Percentiles rank a stretch among this genome's conserved stretches.
phyloP scores from a whole-genome alignment of 2,113 vertebrate species.

The Edolisoma coerulescens region DNA sequence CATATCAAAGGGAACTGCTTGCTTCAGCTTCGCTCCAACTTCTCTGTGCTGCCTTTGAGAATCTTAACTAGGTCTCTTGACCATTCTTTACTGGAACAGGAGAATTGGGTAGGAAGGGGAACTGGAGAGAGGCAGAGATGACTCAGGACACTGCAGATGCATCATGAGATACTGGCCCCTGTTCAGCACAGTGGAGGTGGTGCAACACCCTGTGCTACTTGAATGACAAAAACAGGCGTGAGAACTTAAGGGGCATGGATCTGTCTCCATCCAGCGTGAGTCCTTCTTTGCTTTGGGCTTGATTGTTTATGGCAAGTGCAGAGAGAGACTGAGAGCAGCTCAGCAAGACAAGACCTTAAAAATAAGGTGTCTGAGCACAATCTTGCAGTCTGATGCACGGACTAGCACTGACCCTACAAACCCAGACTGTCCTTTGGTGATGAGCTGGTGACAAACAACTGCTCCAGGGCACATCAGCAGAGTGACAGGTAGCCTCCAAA shows the following conservation, averaged over 20 bases:
- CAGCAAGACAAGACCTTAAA: neutral
- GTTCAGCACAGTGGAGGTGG: neutral
- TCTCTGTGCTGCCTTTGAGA: neutral
- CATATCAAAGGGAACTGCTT: slow-evolving; percentile 26
- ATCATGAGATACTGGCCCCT: neutral
- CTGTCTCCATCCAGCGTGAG: accelerated
- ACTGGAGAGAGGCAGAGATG: neutral
- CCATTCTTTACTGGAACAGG: neutral
- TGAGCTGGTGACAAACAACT: neutral
- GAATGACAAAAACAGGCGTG: neutral
- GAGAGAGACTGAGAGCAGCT: neutral
- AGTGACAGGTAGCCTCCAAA: neutral
- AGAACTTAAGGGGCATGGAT: neutral
- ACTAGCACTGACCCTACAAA: neutral
- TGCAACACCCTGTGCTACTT: neutral
- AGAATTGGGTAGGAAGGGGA: neutral
- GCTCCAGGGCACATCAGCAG: neutral
- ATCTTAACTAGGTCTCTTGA: slow-evolving; percentile 8
- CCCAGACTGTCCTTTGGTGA: neutral
- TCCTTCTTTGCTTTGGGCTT: neutral
- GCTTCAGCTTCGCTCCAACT: neutral
- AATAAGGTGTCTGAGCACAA: neutral
- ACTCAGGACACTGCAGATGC: neutral
- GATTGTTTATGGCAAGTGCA: neutral
- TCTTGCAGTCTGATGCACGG: neutral